Conservation (phyloP, 1,140 invertebrate genomes). For the Phortica variegata region DNA sequence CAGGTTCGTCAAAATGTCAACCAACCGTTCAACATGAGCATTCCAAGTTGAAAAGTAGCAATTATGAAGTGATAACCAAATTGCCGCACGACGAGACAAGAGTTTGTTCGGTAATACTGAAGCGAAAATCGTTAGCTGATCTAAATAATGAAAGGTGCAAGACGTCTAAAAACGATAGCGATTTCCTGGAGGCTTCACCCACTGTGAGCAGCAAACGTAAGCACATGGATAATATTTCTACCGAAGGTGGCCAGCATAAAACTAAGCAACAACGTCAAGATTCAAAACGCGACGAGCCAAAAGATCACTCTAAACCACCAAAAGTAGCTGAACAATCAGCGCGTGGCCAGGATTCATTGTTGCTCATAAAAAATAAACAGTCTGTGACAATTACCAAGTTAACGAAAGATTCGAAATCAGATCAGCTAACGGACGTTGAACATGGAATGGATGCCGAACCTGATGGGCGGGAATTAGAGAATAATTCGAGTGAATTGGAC, state of each 20-base stretch:
- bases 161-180: neutral
- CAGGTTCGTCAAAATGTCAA: neutral
- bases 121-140: conserved; percentile 44
- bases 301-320: no score
- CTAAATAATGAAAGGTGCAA: no score
- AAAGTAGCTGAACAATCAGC: conserved; percentile 15
- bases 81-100: conserved; percentile 29
- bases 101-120: conserved; percentile 42
- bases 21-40: conserved; percentile 10
- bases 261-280: neutral
- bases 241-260: neutral
- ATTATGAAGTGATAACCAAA: conserved; percentile 42
- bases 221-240: no score
- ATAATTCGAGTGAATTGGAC: no score
- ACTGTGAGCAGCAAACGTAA: neutral
- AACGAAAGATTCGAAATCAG: conserved; percentile 7
- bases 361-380: conserved; percentile 35
- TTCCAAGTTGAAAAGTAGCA: conserved; percentile 33
- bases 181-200: no score
- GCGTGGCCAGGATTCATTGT: no score
- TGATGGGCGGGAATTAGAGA: conserved; percentile 27
- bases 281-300: neutral
- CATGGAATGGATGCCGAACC: conserved; percentile 12
- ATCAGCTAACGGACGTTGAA: neutral
- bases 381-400: conserved; percentile 52